phyloP scores from a whole-genome alignment of 2,797 vertebrate species.

The Mormyrus hasselquistii region DNA sequence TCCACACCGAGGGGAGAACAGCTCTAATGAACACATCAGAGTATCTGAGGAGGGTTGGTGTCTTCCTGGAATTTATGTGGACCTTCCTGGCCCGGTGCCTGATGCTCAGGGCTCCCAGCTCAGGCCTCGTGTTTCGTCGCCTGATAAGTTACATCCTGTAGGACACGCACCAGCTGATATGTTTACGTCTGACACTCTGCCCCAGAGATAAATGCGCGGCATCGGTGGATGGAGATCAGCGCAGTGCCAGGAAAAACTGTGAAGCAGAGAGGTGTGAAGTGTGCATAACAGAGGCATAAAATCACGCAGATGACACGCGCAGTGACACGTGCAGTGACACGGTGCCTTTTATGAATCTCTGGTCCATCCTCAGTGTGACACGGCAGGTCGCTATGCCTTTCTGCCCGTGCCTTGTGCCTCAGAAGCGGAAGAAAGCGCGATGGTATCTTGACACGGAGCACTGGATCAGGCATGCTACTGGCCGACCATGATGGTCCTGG shows the following conservation, averaged over 20 bases:
- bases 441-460: slow-evolving; percentile 40
- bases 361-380: background rate
- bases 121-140: slow-evolving; percentile 20
- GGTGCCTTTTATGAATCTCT: background rate
- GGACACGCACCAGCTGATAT: slow-evolving; percentile 19
- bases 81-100: slow-evolving; percentile 39
- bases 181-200: background rate
- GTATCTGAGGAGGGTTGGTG: slow-evolving; percentile 44
- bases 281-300: background rate
- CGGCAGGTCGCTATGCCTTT: background rate
- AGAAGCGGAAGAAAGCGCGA: slow-evolving; percentile 37
- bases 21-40: slow-evolving; percentile 63
- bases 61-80: slow-evolving; percentile 45
- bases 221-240: background rate
- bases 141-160: slow-evolving; percentile 39
- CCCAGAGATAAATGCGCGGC: background rate
- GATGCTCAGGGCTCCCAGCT: slow-evolving; percentile 21
- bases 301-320: background rate
- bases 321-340: background rate
- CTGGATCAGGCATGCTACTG: slow-evolving; percentile 39
- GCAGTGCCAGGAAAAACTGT: background rate
- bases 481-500: slow-evolving; percentile 28
- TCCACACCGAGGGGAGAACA: slow-evolving; percentile 21
- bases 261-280: background rate
- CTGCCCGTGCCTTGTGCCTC: slow-evolving; percentile 14